Evolutionary conservation across 2,888 invertebrate genomes (phyloP).

Genomic region (Clostera curtula): DNA sequence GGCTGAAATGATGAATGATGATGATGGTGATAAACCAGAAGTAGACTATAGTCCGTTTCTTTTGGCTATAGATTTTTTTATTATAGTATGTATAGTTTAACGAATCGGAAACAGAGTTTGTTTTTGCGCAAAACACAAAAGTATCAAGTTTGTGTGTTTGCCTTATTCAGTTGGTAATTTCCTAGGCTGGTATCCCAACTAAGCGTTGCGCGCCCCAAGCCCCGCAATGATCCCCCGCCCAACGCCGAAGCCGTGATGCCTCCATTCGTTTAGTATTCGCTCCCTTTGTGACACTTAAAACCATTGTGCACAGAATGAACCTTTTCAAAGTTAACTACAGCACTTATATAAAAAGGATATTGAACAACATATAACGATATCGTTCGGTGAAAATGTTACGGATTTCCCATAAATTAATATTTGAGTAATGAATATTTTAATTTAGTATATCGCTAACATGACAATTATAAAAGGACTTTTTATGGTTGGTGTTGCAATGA

Average conservation of each 20-base stretch:
- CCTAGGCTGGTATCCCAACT: conserved; percentile 22
- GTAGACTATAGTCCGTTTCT: too few relatives aligned
- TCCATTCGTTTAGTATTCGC: conserved; percentile 67
- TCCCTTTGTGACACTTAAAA: conserved; percentile 72
- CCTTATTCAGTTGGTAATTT: conserved; percentile 2
- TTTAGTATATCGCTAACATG: too few relatives aligned
- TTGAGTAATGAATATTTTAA: too few relatives aligned
- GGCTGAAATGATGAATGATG: too few relatives aligned
- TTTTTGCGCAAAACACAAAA: neutral
- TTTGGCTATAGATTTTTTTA: too few relatives aligned
- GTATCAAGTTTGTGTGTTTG: neutral
- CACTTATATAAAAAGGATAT: conserved; percentile 31
- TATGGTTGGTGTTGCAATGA: too few relatives aligned
- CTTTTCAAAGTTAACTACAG: conserved; percentile 37
- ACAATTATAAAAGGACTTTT: too few relatives aligned
- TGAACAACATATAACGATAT: conserved; percentile 12
- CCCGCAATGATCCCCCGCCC: conserved; percentile 28
- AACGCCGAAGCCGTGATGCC: conserved; percentile 37
- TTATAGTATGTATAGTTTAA: too few relatives aligned
- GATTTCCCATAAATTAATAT: too few relatives aligned
- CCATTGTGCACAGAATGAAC: conserved; percentile 61
- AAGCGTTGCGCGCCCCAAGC: conserved; percentile 23
- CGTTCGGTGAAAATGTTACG: neutral
- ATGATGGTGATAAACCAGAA: too few relatives aligned
- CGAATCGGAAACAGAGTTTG: neutral